phyloP scores from a whole-genome alignment of 1,140 invertebrate genomes.

The Magallana ariakensis region DNA sequence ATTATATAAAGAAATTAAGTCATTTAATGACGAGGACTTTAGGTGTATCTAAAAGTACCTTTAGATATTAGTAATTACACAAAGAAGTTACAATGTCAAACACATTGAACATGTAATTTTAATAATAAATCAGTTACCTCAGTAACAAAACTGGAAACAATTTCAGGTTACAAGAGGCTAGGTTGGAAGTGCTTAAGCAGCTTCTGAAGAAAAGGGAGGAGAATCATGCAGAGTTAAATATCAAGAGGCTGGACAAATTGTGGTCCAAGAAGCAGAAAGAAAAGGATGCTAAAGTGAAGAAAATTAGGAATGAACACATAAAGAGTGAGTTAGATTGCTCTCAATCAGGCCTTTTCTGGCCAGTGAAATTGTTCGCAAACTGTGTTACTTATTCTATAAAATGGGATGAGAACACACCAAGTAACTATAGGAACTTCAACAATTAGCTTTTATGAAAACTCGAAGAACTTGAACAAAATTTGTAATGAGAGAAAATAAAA shows the following conservation, averaged over 20 bases:
- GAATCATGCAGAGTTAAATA: conserved; percentile 78
- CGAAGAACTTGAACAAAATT: too few species aligned
- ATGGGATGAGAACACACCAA: too few species aligned
- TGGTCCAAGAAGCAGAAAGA: conserved; percentile 79
- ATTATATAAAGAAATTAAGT: too few species aligned
- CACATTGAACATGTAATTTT: too few species aligned
- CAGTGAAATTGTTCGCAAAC: too few species aligned
- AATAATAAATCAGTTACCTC: too few species aligned
- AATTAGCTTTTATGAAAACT: too few species aligned
- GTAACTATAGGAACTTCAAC: too few species aligned
- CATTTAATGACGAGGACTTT: neutral
- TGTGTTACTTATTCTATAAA: too few species aligned
- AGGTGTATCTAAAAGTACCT: neutral
- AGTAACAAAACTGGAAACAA: neutral
- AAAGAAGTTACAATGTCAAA: too few species aligned
- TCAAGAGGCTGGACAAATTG: conserved; percentile 78
- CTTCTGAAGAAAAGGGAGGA: conserved; percentile 79
- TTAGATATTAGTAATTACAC: too few species aligned
- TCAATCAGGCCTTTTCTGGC: neutral
- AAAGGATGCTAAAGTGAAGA: conserved; percentile 76
- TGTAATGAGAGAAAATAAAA: neutral
- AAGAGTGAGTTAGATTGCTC: conserved; percentile 70
- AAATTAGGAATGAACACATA: conserved; percentile 78
- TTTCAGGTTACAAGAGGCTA: conserved; percentile 77
- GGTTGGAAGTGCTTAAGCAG: conserved; percentile 78